phyloP scores from a whole-genome alignment of 2,888 invertebrate species.

The Rugalucina vietnamica region DNA sequence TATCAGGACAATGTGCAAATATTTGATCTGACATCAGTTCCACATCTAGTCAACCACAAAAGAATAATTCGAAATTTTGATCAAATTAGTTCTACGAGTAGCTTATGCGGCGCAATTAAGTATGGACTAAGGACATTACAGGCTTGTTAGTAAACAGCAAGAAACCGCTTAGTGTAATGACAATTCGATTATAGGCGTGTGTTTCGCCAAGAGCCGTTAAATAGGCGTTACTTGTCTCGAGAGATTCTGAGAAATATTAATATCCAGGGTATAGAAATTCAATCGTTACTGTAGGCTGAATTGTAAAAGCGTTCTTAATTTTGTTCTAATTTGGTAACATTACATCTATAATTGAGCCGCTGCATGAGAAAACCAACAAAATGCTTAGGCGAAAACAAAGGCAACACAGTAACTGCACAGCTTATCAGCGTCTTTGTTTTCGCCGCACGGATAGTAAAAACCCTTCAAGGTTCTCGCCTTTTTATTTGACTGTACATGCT shows the following conservation, averaged over 20 bases:
- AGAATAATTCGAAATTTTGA: conserved; percentile 65
- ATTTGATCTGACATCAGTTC: conserved; percentile 48
- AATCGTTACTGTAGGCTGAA: too few relatives aligned
- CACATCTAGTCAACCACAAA: conserved; percentile 61
- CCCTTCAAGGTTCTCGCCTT: too few relatives aligned
- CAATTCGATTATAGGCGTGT: conserved; percentile 57
- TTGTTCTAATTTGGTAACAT: too few relatives aligned
- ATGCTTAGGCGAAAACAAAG: too few relatives aligned
- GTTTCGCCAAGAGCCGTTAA: conserved; percentile 15
- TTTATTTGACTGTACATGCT: too few relatives aligned
- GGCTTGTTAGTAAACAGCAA: conserved; percentile 54
- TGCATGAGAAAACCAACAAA: too few relatives aligned
- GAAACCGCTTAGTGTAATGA: conserved; percentile 57
- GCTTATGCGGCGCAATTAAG: conserved; percentile 62
- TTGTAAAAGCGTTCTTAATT: too few relatives aligned
- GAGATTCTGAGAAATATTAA: neutral
- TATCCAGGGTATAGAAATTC: too few relatives aligned
- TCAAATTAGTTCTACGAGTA: conserved; percentile 61
- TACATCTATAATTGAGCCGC: too few relatives aligned
- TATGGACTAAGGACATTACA: conserved; percentile 58
- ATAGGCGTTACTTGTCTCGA: neutral
- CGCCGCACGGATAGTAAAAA: too few relatives aligned
- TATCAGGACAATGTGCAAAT: conserved; percentile 64
- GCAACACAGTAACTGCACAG: too few relatives aligned
- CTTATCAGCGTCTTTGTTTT: too few relatives aligned